A percentile compares a stretch with the other conserved stretches of the same genome.
Evolutionary conservation across 2,113 vertebrate genomes (phyloP).

Genomic region (Phrynosoma platyrhinos): DNA sequence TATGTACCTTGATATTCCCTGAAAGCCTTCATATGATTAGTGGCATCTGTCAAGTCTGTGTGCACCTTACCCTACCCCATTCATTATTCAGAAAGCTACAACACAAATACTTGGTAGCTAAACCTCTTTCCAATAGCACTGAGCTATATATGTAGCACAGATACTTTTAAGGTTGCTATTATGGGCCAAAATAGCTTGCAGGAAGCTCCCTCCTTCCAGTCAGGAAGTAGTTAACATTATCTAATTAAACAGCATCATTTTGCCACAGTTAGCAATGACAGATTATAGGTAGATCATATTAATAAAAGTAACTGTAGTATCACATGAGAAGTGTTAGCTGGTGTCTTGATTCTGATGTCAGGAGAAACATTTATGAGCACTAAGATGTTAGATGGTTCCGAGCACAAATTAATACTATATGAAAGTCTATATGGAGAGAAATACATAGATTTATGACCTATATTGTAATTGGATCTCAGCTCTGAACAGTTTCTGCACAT

Average conservation of each 20-base stretch:
- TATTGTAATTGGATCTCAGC: slow-evolving; percentile 17
- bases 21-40: neutral
- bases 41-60: neutral
- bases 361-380: neutral
- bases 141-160: neutral
- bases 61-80: slow-evolving; percentile 9
- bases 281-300: neutral
- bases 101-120: neutral
- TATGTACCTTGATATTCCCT: slow-evolving; percentile 6
- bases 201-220: neutral
- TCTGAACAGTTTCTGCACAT: slow-evolving; percentile 13
- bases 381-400: neutral
- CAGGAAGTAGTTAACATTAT: neutral
- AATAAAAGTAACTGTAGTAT: neutral
- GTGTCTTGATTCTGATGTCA: neutral
- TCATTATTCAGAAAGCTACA: neutral
- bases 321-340: neutral
- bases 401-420: slow-evolving; percentile 1
- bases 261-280: neutral
- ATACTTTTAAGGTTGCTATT: neutral
- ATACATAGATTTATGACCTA: slow-evolving; percentile 17
- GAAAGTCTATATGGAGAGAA: neutral
- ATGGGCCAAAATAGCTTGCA: neutral
- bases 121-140: neutral
- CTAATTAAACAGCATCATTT: neutral